Evolutionary conservation across 2,888 invertebrate species (phyloP).

Genomic region (Gastracanthus pulcherrimus): DNA sequence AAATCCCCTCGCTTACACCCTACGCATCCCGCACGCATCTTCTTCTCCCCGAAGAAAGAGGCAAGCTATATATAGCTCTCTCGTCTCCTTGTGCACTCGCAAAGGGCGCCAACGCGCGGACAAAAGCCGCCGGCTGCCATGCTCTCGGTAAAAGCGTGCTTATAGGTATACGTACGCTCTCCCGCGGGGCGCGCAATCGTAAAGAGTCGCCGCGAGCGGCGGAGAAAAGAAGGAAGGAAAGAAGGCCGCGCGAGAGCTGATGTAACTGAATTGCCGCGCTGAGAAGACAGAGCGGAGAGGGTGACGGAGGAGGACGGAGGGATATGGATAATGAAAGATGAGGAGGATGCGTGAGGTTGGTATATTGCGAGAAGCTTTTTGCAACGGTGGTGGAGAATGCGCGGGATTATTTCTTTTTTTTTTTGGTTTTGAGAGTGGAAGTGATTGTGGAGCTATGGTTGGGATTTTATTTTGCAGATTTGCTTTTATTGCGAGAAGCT

Average conservation of each 20-base stretch:
- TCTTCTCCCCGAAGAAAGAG: background rate
- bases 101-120: too few species aligned
- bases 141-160: conserved; percentile 31
- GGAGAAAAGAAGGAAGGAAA: conserved; percentile 5
- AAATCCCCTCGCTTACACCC: too few species aligned
- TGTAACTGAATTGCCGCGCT: conserved; percentile 22
- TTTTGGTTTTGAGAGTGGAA: too few species aligned
- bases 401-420: too few species aligned
- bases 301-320: background rate
- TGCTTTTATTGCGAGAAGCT: background rate
- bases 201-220: conserved; percentile 3
- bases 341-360: background rate
- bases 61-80: too few species aligned
- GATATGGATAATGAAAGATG: background rate
- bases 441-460: too few species aligned
- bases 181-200: conserved; percentile 21
- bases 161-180: background rate
- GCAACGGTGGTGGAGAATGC: too few species aligned
- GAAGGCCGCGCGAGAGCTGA: background rate
- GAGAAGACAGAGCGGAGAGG: background rate
- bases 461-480: too few species aligned
- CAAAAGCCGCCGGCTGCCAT: conserved; percentile 36
- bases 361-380: background rate
- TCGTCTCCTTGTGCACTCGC: too few species aligned
- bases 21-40: too few species aligned